phyloP scores from a whole-genome alignment of 2,888 invertebrate species.

The Argyresthia albistria region DNA sequence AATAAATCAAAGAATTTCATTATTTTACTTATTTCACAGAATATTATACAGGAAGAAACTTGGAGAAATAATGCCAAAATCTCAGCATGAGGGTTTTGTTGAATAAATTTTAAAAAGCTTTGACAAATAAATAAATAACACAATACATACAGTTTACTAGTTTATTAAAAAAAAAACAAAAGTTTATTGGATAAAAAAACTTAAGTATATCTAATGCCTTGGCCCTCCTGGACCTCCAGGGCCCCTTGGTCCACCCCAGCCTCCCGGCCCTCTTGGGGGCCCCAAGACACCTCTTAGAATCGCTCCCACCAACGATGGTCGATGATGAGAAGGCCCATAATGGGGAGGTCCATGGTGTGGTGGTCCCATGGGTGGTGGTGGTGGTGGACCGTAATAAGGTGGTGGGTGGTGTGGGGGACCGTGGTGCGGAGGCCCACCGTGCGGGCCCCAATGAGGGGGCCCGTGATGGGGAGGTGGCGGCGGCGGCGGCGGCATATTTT shows the following conservation, averaged over 20 bases:
- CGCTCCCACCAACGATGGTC: neutral
- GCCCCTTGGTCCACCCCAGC: neutral
- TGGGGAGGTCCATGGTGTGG: neutral
- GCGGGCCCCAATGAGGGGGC: neutral
- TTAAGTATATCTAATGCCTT: neutral
- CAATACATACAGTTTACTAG: no score
- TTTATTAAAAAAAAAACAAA: no score
- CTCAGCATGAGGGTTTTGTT: no score
- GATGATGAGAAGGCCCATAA: no score
- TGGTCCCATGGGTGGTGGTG: neutral
- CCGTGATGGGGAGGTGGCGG: neutral
- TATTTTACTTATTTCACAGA: no score
- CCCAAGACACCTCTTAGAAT: neutral
- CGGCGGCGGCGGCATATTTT: no score
- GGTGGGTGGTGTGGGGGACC: neutral
- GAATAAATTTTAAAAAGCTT: no score
- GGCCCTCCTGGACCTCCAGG: neutral
- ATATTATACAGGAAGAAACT: no score
- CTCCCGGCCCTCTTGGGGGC: neutral
- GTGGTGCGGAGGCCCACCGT: neutral
- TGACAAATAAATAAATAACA: no score
- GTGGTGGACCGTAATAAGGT: neutral
- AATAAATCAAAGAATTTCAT: no score
- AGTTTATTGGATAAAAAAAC: no score
- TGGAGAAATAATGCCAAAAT: no score